These are phyloP conservation scores for Petromus typicus DNA, from an alignment of 2,113 vertebrate genomes.

Conservation along the genomic window DNA sequence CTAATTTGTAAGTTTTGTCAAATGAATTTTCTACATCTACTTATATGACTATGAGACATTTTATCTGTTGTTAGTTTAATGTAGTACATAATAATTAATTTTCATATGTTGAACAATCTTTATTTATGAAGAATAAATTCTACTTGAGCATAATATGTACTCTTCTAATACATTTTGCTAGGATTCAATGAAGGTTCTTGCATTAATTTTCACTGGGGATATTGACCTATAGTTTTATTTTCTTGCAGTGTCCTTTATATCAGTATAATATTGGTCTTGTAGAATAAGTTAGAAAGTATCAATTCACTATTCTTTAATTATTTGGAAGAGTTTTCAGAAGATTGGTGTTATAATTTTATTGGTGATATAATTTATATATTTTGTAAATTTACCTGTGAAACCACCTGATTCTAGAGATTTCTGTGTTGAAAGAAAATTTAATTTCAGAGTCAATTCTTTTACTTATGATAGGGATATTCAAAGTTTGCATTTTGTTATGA, in stretches of 20 bases:
- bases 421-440: background rate
- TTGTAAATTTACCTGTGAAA: background rate
- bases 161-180: background rate
- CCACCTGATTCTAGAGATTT: background rate
- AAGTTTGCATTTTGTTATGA: background rate
- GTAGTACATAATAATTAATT: background rate
- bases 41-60: background rate
- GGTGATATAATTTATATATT: conserved; percentile 29
- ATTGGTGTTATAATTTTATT: background rate
- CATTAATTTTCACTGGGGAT: background rate
- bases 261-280: background rate
- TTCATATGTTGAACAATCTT: background rate
- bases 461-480: background rate
- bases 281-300: background rate
- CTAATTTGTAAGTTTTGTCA: background rate
- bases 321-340: background rate
- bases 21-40: background rate
- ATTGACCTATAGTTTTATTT: background rate
- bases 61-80: background rate
- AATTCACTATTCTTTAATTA: background rate
- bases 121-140: background rate
- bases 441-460: background rate
- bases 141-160: background rate
- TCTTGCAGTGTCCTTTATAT: background rate
- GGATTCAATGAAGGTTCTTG: background rate